Percentiles rank a stretch among this genome's conserved stretches.
Conservation (phyloP, 2,888 invertebrate genomes). For the Cryptus armator region DNA sequence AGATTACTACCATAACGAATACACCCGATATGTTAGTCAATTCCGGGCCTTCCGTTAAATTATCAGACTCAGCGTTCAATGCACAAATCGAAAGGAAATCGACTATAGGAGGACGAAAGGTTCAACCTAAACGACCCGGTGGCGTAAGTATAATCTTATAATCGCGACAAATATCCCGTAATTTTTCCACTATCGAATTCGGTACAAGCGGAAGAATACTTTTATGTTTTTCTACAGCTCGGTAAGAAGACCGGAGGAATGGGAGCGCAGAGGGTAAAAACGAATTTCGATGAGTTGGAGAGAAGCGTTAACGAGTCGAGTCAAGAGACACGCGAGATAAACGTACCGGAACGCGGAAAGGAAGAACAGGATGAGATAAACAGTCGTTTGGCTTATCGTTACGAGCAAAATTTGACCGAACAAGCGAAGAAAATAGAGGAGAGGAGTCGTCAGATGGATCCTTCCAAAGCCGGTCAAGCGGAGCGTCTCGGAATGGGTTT, state of each 20-base stretch:
- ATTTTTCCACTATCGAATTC: constrained; percentile 31
- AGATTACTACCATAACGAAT: constrained; percentile 62
- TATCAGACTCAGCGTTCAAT: constrained; percentile 75
- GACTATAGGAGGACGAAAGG: constrained; percentile 90
- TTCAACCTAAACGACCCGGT: constrained; percentile 89
- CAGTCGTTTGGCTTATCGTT: constrained; percentile 89
- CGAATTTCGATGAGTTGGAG: constrained; percentile 98
- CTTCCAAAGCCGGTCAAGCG: constrained; percentile 94
- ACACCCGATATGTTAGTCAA: constrained; percentile 65
- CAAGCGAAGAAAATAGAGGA: constrained; percentile 91
- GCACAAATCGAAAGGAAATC: constrained; percentile 86
- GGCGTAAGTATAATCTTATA: constrained; percentile 86
- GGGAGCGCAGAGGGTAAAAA: constrained; percentile 97
- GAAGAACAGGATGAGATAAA: constrained; percentile 91
- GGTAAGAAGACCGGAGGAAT: constrained; percentile 94
- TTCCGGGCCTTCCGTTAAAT: constrained; percentile 79
- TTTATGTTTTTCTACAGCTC: constrained; percentile 86
- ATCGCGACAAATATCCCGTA: neutral
- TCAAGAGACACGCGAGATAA: constrained; percentile 84
- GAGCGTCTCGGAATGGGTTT: constrained; percentile 98
- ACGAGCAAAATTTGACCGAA: constrained; percentile 89
- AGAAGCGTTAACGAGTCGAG: constrained; percentile 93
- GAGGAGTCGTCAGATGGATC: constrained; percentile 90
- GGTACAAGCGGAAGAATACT: constrained; percentile 3
- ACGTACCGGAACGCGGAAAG: constrained; percentile 85